Percentiles rank a stretch among this genome's conserved stretches.
Evolutionary conservation across 2,113 vertebrate genomes (phyloP).

Genomic region (Cyprichromis sp.): DNA sequence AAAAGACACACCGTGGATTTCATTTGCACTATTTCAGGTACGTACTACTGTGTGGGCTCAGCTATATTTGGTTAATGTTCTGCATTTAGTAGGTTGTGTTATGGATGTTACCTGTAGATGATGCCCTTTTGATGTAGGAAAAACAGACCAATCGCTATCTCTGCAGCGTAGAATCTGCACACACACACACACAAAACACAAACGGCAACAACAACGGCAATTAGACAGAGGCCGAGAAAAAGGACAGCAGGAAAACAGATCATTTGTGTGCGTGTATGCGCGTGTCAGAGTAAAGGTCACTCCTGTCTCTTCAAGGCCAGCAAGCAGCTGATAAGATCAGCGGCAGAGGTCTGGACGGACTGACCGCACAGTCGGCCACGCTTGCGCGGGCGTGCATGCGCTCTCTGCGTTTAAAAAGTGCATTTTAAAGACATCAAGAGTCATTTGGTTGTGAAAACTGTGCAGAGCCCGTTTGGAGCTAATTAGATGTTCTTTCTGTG

Average conservation of each 20-base stretch:
- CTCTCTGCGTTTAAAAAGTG: neutral
- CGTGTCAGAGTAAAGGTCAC: constrained; percentile 47
- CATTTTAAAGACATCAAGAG: neutral
- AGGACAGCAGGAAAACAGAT: neutral
- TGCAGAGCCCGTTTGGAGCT: neutral
- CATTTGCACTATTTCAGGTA: neutral
- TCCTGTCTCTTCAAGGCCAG: constrained; percentile 49
- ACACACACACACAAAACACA: constrained; percentile 39
- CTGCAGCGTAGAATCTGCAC: constrained; percentile 91
- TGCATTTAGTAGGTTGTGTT: neutral
- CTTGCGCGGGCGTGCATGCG: neutral
- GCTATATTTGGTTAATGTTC: neutral
- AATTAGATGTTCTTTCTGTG: neutral
- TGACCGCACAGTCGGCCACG: neutral
- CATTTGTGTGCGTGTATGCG: constrained; percentile 15
- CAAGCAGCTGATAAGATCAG: constrained; percentile 63
- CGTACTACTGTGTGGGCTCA: neutral
- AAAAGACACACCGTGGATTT: neutral
- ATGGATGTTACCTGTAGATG: constrained; percentile 83
- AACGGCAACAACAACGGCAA: constrained; percentile 5
- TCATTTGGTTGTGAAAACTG: neutral
- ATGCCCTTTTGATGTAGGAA: constrained; percentile 95
- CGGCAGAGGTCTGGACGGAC: constrained; percentile 31
- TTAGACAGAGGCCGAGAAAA: constrained; percentile 15
- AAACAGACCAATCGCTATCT: constrained; percentile 94